Conservation (phyloP, 2,888 invertebrate genomes). For the Colletes collaris region DNA sequence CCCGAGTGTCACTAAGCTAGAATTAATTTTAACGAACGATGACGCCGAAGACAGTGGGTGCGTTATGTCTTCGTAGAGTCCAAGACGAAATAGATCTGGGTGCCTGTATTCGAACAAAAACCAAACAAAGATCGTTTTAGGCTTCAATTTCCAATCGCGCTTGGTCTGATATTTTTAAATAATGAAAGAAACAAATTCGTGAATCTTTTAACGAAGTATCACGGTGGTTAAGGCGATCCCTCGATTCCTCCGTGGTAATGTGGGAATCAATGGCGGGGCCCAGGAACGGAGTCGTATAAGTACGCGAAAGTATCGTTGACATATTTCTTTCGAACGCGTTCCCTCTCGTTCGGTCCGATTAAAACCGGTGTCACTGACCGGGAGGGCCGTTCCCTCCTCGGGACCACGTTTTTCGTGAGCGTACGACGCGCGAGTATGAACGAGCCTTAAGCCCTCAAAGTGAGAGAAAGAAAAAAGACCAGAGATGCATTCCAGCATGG, state of each 20-base stretch:
- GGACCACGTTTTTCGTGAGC: constrained; percentile 35
- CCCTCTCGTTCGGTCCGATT: constrained; percentile 56
- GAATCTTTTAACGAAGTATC: too few species aligned
- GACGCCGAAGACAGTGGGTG: too few species aligned
- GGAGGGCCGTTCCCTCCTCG: neutral
- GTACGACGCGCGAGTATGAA: constrained; percentile 46
- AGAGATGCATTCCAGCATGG: constrained; percentile 73
- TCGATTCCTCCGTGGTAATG: neutral
- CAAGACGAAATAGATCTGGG: too few species aligned
- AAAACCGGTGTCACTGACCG: constrained; percentile 52
- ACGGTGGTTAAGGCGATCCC: too few species aligned
- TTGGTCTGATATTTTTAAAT: too few species aligned
- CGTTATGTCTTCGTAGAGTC: too few species aligned
- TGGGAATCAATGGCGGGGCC: neutral
- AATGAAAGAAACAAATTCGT: too few species aligned
- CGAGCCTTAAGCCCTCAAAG: constrained; percentile 64
- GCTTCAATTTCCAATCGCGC: too few species aligned
- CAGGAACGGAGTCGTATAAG: constrained; percentile 5
- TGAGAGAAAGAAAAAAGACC: constrained; percentile 53
- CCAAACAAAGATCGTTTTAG: too few species aligned
- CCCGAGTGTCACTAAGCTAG: too few species aligned
- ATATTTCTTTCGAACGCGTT: constrained; percentile 49
- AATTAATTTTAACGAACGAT: too few species aligned
- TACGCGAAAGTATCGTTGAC: constrained; percentile 45
- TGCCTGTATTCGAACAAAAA: too few species aligned